phyloP scores from a whole-genome alignment of 2,888 invertebrate genomes.

The Parapristionchus giblindavisi region DNA sequence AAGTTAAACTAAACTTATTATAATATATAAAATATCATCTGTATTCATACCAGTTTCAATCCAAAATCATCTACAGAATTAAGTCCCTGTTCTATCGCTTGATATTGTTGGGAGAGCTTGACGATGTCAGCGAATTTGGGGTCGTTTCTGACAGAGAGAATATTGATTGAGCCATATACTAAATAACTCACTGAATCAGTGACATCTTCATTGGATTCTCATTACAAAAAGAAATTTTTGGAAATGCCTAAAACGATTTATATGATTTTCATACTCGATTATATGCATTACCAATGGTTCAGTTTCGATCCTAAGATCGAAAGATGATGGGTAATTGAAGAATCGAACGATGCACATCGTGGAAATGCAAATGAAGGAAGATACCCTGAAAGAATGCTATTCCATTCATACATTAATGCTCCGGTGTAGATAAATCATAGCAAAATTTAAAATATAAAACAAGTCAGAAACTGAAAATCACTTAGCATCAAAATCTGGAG shows the following conservation, averaged over 20 bases:
- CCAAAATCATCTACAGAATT: constrained; percentile 11
- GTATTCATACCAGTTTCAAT: not conserved
- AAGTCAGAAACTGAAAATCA: too few species aligned
- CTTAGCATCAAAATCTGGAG: too few species aligned
- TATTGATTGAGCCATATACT: not conserved
- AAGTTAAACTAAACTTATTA: too few species aligned
- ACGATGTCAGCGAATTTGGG: constrained; percentile 7
- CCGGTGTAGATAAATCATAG: too few species aligned
- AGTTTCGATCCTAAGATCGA: not conserved
- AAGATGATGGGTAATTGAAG: constrained; percentile 27
- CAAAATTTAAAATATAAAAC: too few species aligned
- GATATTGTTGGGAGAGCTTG: not conserved
- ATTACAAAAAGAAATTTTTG: constrained; percentile 22
- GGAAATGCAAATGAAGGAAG: constrained; percentile 20
- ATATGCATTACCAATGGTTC: not conserved
- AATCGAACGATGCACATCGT: constrained; percentile 9
- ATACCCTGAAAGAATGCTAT: not conserved
- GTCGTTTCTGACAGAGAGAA: not conserved
- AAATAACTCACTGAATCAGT: not conserved
- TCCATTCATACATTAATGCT: too few species aligned
- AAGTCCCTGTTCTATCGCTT: not conserved
- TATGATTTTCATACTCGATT: not conserved
- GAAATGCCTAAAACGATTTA: not conserved
- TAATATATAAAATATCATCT: not conserved
- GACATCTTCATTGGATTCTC: constrained; percentile 32